Conservation (phyloP, 2,888 invertebrate genomes). For the Spilarctia lutea region DNA sequence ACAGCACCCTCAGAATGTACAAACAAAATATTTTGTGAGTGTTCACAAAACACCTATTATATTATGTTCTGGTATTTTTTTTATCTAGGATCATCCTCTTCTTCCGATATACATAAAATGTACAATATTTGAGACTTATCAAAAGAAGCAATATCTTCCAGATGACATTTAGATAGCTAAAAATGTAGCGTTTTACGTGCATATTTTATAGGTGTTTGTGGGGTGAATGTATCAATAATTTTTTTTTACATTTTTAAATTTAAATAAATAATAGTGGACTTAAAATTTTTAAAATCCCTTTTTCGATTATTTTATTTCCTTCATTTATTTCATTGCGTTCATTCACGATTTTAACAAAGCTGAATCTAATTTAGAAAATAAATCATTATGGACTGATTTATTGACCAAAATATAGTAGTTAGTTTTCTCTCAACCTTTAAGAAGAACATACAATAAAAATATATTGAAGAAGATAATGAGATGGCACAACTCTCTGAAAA, state of each 20-base stretch:
- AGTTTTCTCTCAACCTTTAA: too few relatives aligned
- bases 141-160: background rate
- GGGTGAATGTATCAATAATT: too few relatives aligned
- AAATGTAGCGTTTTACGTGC: background rate
- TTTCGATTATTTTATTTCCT: too few relatives aligned
- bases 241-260: background rate
- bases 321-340: too few relatives aligned
- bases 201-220: background rate
- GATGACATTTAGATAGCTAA: background rate
- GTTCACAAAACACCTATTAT: too few relatives aligned
- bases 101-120: background rate
- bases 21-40: too few relatives aligned
- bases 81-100: background rate
- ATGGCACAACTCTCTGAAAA: background rate
- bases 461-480: background rate
- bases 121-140: background rate
- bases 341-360: background rate
- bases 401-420: too few relatives aligned
- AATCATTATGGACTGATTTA: too few relatives aligned
- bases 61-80: background rate
- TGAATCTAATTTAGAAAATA: too few relatives aligned
- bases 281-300: too few relatives aligned
- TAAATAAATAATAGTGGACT: too few relatives aligned
- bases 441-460: background rate
- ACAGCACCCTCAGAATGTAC: background rate